Percentiles rank a stretch among this genome's conserved stretches.
phyloP scores from a whole-genome alignment of 2,888 invertebrate genomes.

The Cylindroiulus punctatus region DNA sequence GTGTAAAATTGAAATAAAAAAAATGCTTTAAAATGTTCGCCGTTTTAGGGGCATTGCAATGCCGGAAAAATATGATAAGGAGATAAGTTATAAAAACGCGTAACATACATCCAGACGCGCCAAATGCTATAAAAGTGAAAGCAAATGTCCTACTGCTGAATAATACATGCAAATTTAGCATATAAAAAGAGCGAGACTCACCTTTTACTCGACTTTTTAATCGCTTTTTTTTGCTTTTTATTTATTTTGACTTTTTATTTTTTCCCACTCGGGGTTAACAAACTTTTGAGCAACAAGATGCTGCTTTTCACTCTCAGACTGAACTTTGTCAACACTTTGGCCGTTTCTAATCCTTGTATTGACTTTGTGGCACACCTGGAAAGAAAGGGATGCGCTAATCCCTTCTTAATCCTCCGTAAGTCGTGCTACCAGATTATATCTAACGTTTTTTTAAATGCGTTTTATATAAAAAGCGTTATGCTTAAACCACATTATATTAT shows the following conservation, averaged over 20 bases:
- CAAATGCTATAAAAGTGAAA: slow-evolving; percentile 23
- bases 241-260: background rate
- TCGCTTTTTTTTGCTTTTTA: slow-evolving; percentile 1
- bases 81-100: slow-evolving; percentile 14
- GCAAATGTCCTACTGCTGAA: slow-evolving; percentile 37
- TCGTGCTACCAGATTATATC: background rate
- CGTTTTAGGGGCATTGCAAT: background rate
- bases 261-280: slow-evolving; percentile 19
- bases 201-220: slow-evolving; percentile 36
- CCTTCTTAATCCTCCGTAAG: background rate
- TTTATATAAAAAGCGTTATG: too few species aligned
- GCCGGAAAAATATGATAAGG: slow-evolving; percentile 3
- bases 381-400: background rate
- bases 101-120: background rate
- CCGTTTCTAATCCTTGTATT: background rate
- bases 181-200: slow-evolving; percentile 24
- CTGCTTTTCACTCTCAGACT: background rate
- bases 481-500: too few species aligned
- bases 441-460: background rate
- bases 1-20: slow-evolving; percentile 16
- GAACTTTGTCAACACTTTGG: background rate
- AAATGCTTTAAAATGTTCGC: slow-evolving; percentile 23
- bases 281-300: slow-evolving; percentile 8
- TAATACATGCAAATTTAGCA: slow-evolving; percentile 34
- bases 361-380: slow-evolving; percentile 25